A percentile compares a stretch with the other conserved stretches of the same genome.
Evolutionary conservation across 2,888 invertebrate species (phyloP).

Genomic region (Leucophenga montana): DNA sequence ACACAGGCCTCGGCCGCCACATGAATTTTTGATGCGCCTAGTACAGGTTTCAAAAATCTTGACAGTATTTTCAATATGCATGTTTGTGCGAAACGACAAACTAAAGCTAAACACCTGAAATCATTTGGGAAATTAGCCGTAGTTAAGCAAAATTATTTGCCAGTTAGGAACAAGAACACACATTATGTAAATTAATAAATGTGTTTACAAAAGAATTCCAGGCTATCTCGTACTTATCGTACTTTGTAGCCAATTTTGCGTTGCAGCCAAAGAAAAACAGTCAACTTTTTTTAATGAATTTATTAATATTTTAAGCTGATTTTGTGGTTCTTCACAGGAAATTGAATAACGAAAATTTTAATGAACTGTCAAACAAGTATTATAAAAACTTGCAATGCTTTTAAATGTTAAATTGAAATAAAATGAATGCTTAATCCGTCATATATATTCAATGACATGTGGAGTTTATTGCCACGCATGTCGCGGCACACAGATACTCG

Average conservation of each 20-base stretch:
- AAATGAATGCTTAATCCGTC: background rate
- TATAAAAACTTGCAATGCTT: background rate
- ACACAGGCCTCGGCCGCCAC: no score
- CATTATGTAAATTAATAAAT: slow-evolving; percentile 2
- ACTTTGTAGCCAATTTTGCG: no score
- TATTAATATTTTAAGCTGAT: background rate
- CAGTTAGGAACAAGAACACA: slow-evolving; percentile 10
- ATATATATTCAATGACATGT: slow-evolving; percentile 33
- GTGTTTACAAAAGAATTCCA: background rate
- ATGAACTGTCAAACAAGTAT: background rate
- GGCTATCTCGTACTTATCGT: no score
- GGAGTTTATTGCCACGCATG: background rate
- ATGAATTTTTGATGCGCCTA: no score
- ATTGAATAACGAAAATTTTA: background rate
- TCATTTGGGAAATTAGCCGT: slow-evolving; percentile 57
- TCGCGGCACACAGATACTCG: background rate
- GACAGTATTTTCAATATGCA: no score
- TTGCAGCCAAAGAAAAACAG: slow-evolving; percentile 25
- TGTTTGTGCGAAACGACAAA: no score
- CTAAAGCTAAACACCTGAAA: background rate
- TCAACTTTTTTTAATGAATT: slow-evolving; percentile 44
- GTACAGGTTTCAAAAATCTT: no score
- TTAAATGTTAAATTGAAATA: background rate
- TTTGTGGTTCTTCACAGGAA: background rate
- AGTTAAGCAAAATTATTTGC: slow-evolving; percentile 52